A percentile compares a stretch with the other conserved stretches of the same genome.
phyloP scores from a whole-genome alignment of 2,797 vertebrate genomes.

The Pyrocephalus nanus region DNA sequence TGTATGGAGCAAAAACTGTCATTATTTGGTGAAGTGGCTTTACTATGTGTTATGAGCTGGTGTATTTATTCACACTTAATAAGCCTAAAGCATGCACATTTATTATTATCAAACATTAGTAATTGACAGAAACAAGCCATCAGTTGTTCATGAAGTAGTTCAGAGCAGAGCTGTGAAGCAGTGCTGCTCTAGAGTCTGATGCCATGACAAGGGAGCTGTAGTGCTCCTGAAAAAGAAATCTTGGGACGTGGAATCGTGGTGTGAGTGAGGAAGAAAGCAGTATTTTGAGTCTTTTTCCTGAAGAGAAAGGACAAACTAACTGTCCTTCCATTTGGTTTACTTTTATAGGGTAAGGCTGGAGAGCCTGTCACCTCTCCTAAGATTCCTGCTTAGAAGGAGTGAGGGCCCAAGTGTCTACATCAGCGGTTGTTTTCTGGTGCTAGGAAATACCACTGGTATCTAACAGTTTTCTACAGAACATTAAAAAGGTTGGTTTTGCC shows the following conservation, averaged over 20 bases:
- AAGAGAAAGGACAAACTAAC: not conserved
- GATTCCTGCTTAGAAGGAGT: not conserved
- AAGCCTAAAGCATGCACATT: not conserved
- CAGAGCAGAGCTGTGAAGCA: not conserved
- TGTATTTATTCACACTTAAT: not conserved
- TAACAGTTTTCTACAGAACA: not conserved
- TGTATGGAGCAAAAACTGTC: not conserved
- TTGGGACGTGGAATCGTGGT: rapidly evolving
- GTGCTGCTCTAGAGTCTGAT: not conserved
- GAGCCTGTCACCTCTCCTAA: not conserved
- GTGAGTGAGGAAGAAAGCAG: not conserved
- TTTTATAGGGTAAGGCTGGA: not conserved
- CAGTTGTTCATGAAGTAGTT: not conserved
- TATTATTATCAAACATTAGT: not conserved
- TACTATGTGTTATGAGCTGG: not conserved
- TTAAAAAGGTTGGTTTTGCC: not conserved
- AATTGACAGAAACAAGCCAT: not conserved
- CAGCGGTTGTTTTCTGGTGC: not conserved
- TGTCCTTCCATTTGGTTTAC: not conserved
- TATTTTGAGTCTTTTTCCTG: not conserved
- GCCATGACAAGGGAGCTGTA: rapidly evolving
- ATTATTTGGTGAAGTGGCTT: not conserved
- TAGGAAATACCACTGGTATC: not conserved
- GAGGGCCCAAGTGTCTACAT: not conserved
- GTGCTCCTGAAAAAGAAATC: not conserved